Conservation (phyloP, 2,113 vertebrate species). For the Peromyscus leucopus region DNA sequence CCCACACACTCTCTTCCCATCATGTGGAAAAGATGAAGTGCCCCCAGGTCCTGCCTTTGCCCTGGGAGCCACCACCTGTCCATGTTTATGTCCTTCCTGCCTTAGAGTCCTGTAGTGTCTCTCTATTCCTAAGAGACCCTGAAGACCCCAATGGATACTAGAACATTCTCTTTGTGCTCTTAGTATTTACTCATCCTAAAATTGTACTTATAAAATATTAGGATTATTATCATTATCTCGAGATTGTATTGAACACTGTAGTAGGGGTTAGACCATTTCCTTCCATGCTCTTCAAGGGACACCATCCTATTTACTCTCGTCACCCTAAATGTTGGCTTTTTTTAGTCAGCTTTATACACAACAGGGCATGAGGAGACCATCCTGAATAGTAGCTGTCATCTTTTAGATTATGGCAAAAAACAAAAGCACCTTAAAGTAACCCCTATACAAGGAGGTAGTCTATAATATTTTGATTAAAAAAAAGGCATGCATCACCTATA, state of each 20-base stretch:
- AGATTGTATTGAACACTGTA: neutral
- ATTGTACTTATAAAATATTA: neutral
- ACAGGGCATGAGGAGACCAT: neutral
- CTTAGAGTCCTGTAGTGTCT: neutral
- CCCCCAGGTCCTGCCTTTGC: no score
- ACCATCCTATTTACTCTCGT: neutral
- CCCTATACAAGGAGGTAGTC: neutral
- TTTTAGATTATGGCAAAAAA: neutral
- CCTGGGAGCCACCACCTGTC: neutral
- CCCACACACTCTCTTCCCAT: neutral
- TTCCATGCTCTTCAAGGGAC: neutral
- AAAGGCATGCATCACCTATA: neutral
- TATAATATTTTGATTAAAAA: neutral
- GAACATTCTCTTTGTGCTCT: neutral
- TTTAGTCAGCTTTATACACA: neutral
- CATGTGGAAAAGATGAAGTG: neutral
- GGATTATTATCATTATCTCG: neutral
- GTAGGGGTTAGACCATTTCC: neutral
- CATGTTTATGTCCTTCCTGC: neutral
- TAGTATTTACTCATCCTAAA: conserved; percentile 5
- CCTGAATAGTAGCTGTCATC: neutral
- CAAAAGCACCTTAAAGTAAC: neutral
- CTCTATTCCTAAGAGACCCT: neutral
- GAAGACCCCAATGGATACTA: neutral
- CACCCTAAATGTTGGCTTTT: neutral